Conservation (phyloP, 2,888 invertebrate species). For the Rotaria socialis region DNA sequence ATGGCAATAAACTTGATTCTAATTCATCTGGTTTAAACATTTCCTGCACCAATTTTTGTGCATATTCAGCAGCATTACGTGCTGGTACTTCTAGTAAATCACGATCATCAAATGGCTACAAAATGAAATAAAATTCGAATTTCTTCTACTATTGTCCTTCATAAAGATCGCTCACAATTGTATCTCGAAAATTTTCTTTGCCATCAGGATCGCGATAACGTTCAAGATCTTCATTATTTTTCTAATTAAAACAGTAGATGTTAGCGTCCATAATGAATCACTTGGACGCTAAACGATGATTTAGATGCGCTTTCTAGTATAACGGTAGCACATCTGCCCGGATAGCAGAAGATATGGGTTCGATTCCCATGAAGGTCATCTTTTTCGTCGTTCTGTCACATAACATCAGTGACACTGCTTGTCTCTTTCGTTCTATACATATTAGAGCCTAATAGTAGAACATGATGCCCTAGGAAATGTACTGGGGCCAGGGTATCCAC, state of each 20-base stretch:
- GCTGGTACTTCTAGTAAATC: not conserved
- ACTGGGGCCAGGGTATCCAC: too few relatives aligned
- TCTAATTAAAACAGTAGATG: not conserved
- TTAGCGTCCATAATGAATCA: too few relatives aligned
- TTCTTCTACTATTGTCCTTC: not conserved
- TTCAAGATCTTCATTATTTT: not conserved
- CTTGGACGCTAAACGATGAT: too few relatives aligned
- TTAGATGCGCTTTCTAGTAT: too few relatives aligned
- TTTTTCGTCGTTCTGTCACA: too few relatives aligned
- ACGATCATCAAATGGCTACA: not conserved
- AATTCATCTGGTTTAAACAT: constrained; percentile 7
- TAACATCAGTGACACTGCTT: too few relatives aligned
- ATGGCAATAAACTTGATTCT: not conserved
- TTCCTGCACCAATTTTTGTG: not conserved
- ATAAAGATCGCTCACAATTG: not conserved
- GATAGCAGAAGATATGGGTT: too few relatives aligned
- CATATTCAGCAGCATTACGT: not conserved
- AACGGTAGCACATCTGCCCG: too few relatives aligned
- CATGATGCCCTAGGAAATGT: too few relatives aligned
- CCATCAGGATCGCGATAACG: not conserved
- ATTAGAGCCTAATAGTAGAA: too few relatives aligned
- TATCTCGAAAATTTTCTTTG: not conserved
- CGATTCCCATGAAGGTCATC: too few relatives aligned
- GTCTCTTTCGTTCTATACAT: too few relatives aligned
- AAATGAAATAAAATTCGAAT: not conserved